These are phyloP conservation scores for Betta splendens DNA, from an alignment of 2,797 vertebrate genomes.

Conservation along the genomic window DNA sequence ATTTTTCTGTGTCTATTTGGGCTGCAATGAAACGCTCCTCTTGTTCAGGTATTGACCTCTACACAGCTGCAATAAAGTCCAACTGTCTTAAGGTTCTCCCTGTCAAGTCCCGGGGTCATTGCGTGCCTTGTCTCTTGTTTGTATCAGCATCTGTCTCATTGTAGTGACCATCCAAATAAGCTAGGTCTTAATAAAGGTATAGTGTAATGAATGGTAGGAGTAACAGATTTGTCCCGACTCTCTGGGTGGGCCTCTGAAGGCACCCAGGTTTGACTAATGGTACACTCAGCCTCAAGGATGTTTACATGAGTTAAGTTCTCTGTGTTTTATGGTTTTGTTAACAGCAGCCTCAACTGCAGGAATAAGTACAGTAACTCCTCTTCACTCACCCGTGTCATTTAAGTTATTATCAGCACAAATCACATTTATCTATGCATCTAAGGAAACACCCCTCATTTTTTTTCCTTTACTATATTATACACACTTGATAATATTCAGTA, in stretches of 20 bases:
- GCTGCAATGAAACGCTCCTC: too few relatives aligned
- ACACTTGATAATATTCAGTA: conserved; percentile 3
- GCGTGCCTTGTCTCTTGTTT: too few relatives aligned
- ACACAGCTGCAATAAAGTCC: too few relatives aligned
- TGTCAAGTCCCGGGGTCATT: too few relatives aligned
- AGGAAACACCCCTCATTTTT: conserved; percentile 17
- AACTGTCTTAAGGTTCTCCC: too few relatives aligned
- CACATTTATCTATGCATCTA: conserved; percentile 19
- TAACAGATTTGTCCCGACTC: conserved; percentile 46
- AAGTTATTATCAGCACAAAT: conserved; percentile 32
- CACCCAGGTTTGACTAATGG: conserved; percentile 62
- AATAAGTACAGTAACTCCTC: conserved; percentile 20
- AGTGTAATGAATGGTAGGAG: conserved; percentile 38
- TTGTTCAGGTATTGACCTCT: too few relatives aligned
- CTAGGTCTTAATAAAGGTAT: conserved; percentile 32
- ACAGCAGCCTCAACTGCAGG: conserved; percentile 39
- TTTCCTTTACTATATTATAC: conserved; percentile 4
- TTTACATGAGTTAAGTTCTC: conserved; percentile 67
- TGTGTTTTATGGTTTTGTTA: conserved; percentile 57
- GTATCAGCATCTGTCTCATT: too few relatives aligned
- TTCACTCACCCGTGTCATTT: conserved; percentile 10
- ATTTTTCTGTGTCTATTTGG: too few relatives aligned
- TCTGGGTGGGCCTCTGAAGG: conserved; percentile 75
- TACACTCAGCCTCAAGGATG: conserved; percentile 65
- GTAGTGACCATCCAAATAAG: conserved; percentile 6